Evolutionary conservation across 2,888 invertebrate genomes (phyloP), one percentile per base, ranked within the genome.

Genomic region (Physocephala rufipes): DNA sequence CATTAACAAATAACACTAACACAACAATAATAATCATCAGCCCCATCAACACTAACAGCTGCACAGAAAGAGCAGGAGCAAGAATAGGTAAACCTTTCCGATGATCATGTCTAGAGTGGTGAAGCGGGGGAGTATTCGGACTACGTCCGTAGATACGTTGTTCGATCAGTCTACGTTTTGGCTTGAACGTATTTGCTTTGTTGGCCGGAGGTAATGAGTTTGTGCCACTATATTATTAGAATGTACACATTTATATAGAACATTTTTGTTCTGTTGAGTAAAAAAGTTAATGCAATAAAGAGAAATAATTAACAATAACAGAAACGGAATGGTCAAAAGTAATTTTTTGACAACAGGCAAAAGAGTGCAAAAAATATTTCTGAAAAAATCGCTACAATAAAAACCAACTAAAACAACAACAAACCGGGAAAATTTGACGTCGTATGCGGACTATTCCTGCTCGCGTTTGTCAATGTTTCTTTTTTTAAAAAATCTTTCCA

Each of bases 131-230:
- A n/a, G n/a, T n/a, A n/a, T n/a, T n/a, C 15, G 7, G 9, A 28
- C 28, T 24, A 49, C 16, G 49, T 28, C 26, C 13, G 3, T 1
- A 9, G n/a, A n/a, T n/a, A 12, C 28, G 58, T 9, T 13, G 28
- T 21, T 28, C 30, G 72, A 71, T 82, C 80, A 83, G 82, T 82
- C 79, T 78, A 79, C 78, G 81, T 80, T 79, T 82, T 82, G 84
- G 83, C 82, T 81, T 79, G 80, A 79, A 82, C 76, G 79, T 79
- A 79, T 78, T 82, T 77, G 78, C 78, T 80, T 76, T 75, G 68
- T 73, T 79, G 79, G 75, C 78, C 79, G 79, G 80, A 36, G 77
- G 66, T 59, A 71, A 4, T 43, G 36, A 9, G 45, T 24, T 9
- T 21, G 9, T 15, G 21, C 24, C 13, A 19, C 26, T 26, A 2